Evolutionary conservation across 2,888 invertebrate species (phyloP), one percentile per base, ranked within the genome.

Genomic region (Zhuqinia jingwanae): DNA sequence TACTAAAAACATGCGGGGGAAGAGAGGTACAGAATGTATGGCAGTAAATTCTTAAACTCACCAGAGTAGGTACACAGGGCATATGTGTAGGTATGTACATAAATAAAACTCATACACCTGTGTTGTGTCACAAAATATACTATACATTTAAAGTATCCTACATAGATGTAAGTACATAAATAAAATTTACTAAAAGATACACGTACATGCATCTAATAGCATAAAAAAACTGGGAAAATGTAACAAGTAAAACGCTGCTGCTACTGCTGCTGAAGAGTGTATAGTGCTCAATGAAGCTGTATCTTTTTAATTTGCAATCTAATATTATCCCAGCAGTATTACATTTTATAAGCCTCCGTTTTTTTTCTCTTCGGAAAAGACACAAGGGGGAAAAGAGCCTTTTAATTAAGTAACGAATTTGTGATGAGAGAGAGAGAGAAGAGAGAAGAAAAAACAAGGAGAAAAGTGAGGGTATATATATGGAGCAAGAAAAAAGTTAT

Each of bases 341-440:
- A n/a, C 36, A 11, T 60, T 11, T 10, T 17, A n/a, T 17, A 36
- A 36, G 30, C 36, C 3, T 45, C 36, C 0, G n/a, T 3, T 53
- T 15, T 76, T 30, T 0, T 42, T 45, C 2, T 11, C n/a, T 50
- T 73, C 22, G 13, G n/a, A 27, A 50, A 22, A 30, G 76, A 53
- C 56, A 76, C 20, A 77, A 65, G n/a, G 47, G 50, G 8, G 27
- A 65, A 45, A 78, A n/a, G 45, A 20, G 25, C 50, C 63, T 65
- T 78, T 78, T 78, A 78, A 78, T 78, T 78, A 78, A 78, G 63
- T 22, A 63, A 65, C 63, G 50, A 63, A 20, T 78, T 63, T 15
- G 17, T 15, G 42, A 42, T 47, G 63, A 65, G 17, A 65, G 11
- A 36, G 5, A 65, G 10, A 60, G 27, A 27, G 60, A 60, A 58